A percentile compares a stretch with the other conserved stretches of the same genome.
These are phyloP conservation scores for Xyrichtys novacula DNA, from an alignment of 2,797 vertebrate genomes.

Conservation along the genomic window DNA sequence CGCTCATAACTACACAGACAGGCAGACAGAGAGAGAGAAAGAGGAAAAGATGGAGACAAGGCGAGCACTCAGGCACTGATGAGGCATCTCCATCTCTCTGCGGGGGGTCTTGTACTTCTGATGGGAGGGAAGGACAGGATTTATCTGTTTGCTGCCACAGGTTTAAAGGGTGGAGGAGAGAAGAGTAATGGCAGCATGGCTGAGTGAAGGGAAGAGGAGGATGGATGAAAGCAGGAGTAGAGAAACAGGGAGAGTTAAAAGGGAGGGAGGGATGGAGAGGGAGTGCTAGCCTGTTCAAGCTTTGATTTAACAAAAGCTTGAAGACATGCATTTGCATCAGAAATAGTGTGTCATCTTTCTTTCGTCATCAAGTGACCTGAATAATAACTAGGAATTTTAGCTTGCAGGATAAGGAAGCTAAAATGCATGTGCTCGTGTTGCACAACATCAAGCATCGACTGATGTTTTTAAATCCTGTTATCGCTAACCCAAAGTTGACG, in stretches of 20 bases:
- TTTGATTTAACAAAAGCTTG: constrained; percentile 29
- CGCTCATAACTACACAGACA: constrained; percentile 46
- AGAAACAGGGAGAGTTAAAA: constrained; percentile 25
- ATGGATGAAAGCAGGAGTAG: constrained; percentile 1
- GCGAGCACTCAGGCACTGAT: constrained; percentile 52
- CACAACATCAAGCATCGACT: background rate
- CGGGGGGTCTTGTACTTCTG: constrained; percentile 40
- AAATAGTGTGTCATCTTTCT: constrained; percentile 30
- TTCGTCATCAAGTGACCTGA: constrained; percentile 34
- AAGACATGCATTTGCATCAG: constrained; percentile 52
- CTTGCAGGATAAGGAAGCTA: constrained; percentile 15
- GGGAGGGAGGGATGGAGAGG: background rate
- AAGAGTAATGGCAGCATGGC: constrained; percentile 43
- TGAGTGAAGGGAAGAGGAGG: constrained; percentile 10
- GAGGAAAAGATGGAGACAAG: constrained; percentile 12
- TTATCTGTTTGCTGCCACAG: constrained; percentile 54
- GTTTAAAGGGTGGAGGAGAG: constrained; percentile 19
- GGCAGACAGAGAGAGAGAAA: constrained; percentile 43
- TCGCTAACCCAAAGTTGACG: constrained; percentile 1
- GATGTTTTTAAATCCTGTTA: constrained; percentile 18
- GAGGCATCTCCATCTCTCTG: constrained; percentile 55
- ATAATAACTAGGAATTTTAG: background rate
- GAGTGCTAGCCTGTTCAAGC: constrained; percentile 31
- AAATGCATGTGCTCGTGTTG: background rate
- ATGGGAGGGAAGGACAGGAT: constrained; percentile 54